Evolutionary conservation across 2,888 invertebrate species (phyloP), one percentile per base, ranked within the genome.

Genomic region (Eupithecia subfuscata): DNA sequence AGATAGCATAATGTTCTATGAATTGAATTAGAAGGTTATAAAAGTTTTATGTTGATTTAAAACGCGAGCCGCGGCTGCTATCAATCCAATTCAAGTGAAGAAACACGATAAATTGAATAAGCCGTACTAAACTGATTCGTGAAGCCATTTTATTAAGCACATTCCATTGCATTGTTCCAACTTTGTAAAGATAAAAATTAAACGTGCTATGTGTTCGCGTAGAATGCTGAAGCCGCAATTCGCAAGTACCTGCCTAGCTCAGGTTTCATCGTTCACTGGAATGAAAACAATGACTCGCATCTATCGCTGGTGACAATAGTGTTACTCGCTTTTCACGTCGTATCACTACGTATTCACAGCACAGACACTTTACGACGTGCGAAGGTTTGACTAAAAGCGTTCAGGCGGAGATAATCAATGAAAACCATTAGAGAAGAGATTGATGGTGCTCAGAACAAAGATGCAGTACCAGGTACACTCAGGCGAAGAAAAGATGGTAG

Each of bases 11-110:
- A 85, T 81, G 77, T 84, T 85, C 85, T 81, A 88, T 84, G 83
- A 91, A 90, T 91, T 87, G 88, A 89, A 90, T 90, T 88, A 89
- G 86, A 90, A 88, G 84, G 83, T 83, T 88, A 90, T 93, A 92
- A 92, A 93, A 91, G 79, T 86, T 89, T 92, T 92, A 93, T 93
- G 91, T 92, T 90, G 90, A 91, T 92, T 90, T 86, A 86, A 89
- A 88, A 87, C 86, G 84, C 85, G 86, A 85, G 88, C 86, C 80
- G 84, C 81, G 82, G 85, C 84, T 83, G 85, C 87, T 89, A 90
- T 89, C 84, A 88, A 87, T 86, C 82, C 85, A 84, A 87, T 87
- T 87, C 87, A 85, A 82, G 82, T 88, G 87, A 88, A 82, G 77
- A 81, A 80, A 87, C 82, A 83, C 83, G 82, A 81, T 80, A 83